phyloP scores from a whole-genome alignment of 1,140 invertebrate genomes.

The Eueides isabella region DNA sequence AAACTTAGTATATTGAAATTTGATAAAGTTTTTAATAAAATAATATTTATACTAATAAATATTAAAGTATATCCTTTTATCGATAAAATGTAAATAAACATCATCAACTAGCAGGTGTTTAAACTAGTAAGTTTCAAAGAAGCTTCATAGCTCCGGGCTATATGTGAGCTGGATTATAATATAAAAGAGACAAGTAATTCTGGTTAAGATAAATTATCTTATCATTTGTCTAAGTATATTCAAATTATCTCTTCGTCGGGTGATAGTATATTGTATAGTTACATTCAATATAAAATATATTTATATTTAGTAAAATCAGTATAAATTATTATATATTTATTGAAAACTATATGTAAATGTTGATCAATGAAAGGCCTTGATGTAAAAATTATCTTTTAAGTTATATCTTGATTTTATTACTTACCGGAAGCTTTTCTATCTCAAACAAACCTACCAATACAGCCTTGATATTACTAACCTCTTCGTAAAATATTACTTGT shows the following conservation, averaged over 20 bases:
- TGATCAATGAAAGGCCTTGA: too few relatives aligned
- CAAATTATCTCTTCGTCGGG: neutral
- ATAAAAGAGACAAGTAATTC: conserved; percentile 75
- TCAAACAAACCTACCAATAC: too few relatives aligned
- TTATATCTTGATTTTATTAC: too few relatives aligned
- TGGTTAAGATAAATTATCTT: conserved; percentile 38
- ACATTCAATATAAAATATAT: too few relatives aligned
- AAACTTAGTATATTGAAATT: too few relatives aligned
- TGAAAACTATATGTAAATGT: too few relatives aligned
- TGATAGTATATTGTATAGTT: too few relatives aligned
- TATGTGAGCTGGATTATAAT: conserved; percentile 73
- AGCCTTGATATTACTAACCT: conserved; percentile 2
- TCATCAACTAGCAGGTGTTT: conserved; percentile 52
- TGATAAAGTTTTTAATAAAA: too few relatives aligned
- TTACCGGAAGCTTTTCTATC: too few relatives aligned
- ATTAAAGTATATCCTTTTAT: neutral
- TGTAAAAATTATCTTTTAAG: too few relatives aligned
- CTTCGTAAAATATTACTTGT: conserved; percentile 64
- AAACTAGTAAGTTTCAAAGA: conserved; percentile 31
- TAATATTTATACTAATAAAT: neutral
- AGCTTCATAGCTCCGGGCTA: conserved; percentile 51
- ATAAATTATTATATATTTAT: too few relatives aligned
- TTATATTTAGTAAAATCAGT: neutral
- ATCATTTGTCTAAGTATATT: conserved; percentile 24
- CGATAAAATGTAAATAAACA: conserved; percentile 6